Conservation (phyloP, 1,140 invertebrate species). For the Sarcophaga bullata region DNA sequence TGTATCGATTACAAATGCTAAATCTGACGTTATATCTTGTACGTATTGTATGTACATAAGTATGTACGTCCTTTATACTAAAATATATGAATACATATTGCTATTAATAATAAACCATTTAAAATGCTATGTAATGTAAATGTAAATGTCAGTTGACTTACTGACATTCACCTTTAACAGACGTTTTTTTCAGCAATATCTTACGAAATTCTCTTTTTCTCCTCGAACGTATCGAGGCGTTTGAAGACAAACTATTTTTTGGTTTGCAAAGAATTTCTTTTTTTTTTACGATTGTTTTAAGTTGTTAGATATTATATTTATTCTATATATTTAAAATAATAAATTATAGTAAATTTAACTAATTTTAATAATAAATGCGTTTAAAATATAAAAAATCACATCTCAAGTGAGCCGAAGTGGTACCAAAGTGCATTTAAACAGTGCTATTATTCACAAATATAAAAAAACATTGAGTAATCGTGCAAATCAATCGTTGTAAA, state of each 20-base stretch:
- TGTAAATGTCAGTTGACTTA: neutral
- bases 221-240: neutral
- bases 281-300: slow-evolving; percentile 25
- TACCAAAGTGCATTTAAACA: no score
- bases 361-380: slow-evolving; percentile 35
- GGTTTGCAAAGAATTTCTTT: slow-evolving; percentile 14
- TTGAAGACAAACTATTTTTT: slow-evolving; percentile 8
- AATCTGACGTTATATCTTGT: neutral
- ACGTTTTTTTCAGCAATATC: neutral
- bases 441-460: no score
- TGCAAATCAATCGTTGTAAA: no score
- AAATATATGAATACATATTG: neutral
- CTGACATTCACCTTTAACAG: neutral
- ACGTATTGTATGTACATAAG: no score
- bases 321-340: slow-evolving; percentile 30
- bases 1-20: slow-evolving; percentile 9
- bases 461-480: no score
- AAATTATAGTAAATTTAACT: slow-evolving; percentile 28
- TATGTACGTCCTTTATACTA: neutral
- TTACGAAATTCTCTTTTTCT: neutral
- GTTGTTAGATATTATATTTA: slow-evolving; percentile 34
- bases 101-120: neutral
- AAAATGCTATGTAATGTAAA: neutral
- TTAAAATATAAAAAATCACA: slow-evolving; percentile 22
- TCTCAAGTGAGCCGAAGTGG: neutral